These are phyloP conservation scores for Sycophaga agraensis DNA, from an alignment of 1,140 invertebrate species.

Conservation along the genomic window DNA sequence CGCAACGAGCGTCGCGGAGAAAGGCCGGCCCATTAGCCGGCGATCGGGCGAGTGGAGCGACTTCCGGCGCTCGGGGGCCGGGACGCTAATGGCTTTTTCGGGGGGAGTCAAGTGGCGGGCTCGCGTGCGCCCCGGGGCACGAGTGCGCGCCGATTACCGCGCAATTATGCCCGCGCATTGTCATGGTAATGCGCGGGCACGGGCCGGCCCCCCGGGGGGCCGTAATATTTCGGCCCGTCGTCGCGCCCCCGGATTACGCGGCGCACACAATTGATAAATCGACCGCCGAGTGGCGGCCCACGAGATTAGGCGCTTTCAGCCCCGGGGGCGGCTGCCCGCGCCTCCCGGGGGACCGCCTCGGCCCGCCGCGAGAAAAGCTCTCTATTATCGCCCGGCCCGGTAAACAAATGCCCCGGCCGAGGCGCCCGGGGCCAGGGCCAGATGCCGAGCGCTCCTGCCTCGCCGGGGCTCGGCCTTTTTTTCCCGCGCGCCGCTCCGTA, in stretches of 20 bases:
- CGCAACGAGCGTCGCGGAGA: no score
- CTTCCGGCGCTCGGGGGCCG: no score
- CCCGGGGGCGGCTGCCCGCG: no score
- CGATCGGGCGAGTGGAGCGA: no score
- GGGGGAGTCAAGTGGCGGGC: no score
- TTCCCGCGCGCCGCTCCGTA: no score
- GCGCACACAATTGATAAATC: conserved; percentile 53
- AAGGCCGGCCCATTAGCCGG: no score
- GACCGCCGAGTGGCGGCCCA: conserved; percentile 45
- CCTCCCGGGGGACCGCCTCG: no score
- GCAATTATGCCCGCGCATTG: conserved; percentile 55
- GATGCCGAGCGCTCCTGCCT: no score
- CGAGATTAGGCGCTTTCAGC: conserved; percentile 36
- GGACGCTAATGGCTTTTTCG: no score
- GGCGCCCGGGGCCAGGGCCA: no score
- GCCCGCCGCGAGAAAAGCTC: background rate
- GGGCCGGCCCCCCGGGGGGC: conserved; percentile 35
- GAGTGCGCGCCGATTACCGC: conserved; percentile 47
- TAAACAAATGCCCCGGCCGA: background rate
- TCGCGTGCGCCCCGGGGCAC: background rate
- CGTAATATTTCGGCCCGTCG: conserved; percentile 57
- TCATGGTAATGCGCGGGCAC: conserved; percentile 51
- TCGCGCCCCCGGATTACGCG: conserved; percentile 38
- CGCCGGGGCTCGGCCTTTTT: background rate
- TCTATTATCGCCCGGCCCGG: background rate